Conservation (phyloP, 1,140 invertebrate species). For the Drosophila pseudoananassae region DNA sequence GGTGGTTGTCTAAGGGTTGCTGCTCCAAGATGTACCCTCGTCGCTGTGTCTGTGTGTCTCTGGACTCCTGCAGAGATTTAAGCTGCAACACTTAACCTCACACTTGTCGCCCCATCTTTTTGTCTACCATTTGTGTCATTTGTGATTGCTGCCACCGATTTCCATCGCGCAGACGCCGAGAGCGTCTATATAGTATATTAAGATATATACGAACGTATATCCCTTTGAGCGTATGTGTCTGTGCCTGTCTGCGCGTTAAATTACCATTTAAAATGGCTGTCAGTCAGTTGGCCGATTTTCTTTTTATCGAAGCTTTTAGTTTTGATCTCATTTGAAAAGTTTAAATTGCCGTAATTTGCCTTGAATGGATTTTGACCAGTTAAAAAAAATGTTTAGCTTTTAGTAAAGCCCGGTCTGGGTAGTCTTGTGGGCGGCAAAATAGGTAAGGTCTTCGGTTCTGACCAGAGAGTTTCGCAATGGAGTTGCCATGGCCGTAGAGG, state of each 20-base stretch:
- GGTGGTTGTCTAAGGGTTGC: conserved; percentile 55
- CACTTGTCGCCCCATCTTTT: conserved; percentile 67
- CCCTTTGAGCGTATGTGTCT: conserved; percentile 5
- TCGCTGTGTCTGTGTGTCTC: conserved; percentile 10
- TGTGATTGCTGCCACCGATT: conserved; percentile 34
- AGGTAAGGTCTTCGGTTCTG: background rate
- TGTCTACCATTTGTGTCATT: conserved; percentile 28
- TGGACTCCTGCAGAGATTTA: conserved; percentile 61
- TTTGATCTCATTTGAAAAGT: conserved; percentile 78
- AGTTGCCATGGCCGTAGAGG: conserved; percentile 16
- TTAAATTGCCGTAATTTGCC: conserved; percentile 76
- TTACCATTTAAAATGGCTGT: conserved; percentile 84
- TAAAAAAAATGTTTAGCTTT: conserved; percentile 29
- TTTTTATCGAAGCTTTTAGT: conserved; percentile 81
- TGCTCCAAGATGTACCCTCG: conserved; percentile 49
- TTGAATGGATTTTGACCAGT: conserved; percentile 36
- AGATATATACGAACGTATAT: background rate
- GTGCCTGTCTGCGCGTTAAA: conserved; percentile 57
- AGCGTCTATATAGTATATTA: conserved; percentile 29
- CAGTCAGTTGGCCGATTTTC: conserved; percentile 74
- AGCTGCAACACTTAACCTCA: conserved; percentile 80
- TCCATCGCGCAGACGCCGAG: conserved; percentile 71
- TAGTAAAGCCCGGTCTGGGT: conserved; percentile 1
- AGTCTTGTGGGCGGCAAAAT: background rate
- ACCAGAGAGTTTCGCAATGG: background rate